Evolutionary conservation across 2,888 invertebrate genomes (phyloP), one percentile per base, ranked within the genome.

Genomic region (Dromius quadrimaculatus): DNA sequence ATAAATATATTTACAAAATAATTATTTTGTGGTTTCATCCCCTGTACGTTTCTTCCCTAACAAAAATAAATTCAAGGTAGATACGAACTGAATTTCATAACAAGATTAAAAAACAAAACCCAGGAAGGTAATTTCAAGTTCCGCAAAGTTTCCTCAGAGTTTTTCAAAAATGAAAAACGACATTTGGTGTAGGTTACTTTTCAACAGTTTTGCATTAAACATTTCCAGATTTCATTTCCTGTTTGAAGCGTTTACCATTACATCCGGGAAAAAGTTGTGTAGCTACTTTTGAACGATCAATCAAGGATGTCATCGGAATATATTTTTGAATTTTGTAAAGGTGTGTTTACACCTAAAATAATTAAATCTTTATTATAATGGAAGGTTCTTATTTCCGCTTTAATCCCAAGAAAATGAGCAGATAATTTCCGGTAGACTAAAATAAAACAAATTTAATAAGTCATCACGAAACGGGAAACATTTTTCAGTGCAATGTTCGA

Each of bases 161-260:
- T 59, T 59, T 20, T 59, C 59, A 59, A 59, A 59, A 59, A 59
- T 36, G 59, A 59, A 17, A 59, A 36, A 34, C 59, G 59, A 59
- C n/a, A 59, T 19, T 59, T 59, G 36, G 59, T 23, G 54, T 22
- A 57, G 54, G 50, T 54, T 66, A 47, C 32, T 36, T 50, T 66
- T 47, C 19, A 43, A 65, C 36, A 50, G 50, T 34, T 47, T 50
- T 54, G 23, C 50, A 50, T 66, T 66, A 50, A 50, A 66, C 38
- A 66, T 66, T 66, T 54, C 54, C 36, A 38, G 50, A 66, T 66
- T 66, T 66, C 66, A 66, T 66, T 66, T 66, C 66, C 66, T 34
- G 50, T 66, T 59, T 59, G 36, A 59, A 59, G n/a, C 59, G 59
- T 59, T 59, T 59, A n/a, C n/a, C n/a, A n/a, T n/a, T n/a, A n/a